phyloP scores from a whole-genome alignment of 2,797 vertebrate genomes.

The Poeciliopsis presidionis region DNA sequence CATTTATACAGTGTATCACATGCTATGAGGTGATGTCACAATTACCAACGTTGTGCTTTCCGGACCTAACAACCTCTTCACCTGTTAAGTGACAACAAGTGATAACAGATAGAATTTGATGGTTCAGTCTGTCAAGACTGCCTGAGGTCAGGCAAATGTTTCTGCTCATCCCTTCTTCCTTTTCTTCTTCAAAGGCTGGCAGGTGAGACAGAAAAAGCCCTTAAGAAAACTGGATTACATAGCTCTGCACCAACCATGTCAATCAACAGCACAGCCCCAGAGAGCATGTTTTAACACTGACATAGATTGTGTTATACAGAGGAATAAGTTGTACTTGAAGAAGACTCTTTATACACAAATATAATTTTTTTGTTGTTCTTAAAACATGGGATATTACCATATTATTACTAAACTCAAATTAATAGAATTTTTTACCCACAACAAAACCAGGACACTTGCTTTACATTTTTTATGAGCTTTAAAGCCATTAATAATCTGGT shows the following conservation, averaged over 20 bases:
- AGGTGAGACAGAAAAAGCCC: conserved; percentile 71
- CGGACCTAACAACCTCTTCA: conserved; percentile 62
- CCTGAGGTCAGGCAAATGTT: conserved; percentile 68
- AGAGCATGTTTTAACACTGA: conserved; percentile 30
- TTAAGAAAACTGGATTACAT: conserved; percentile 76
- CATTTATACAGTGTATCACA: conserved; percentile 22
- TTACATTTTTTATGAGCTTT: neutral
- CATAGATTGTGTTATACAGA: neutral
- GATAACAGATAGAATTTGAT: conserved; percentile 58
- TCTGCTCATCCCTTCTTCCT: conserved; percentile 56
- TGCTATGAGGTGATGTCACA: conserved; percentile 51
- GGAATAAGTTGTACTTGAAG: neutral
- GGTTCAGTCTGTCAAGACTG: conserved; percentile 63
- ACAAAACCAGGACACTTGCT: neutral
- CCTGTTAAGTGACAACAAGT: conserved; percentile 58
- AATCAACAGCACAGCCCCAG: conserved; percentile 24
- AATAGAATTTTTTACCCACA: neutral
- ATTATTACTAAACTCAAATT: neutral
- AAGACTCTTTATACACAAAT: neutral
- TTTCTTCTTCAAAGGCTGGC: conserved; percentile 62
- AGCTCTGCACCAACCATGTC: conserved; percentile 63
- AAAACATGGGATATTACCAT: neutral
- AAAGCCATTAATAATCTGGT: neutral
- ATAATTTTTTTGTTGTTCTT: neutral
- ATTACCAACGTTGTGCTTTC: conserved; percentile 66